A percentile compares a stretch with the other conserved stretches of the same genome.
Conservation (phyloP, 2,113 vertebrate species). For the Centropus bengalensis region DNA sequence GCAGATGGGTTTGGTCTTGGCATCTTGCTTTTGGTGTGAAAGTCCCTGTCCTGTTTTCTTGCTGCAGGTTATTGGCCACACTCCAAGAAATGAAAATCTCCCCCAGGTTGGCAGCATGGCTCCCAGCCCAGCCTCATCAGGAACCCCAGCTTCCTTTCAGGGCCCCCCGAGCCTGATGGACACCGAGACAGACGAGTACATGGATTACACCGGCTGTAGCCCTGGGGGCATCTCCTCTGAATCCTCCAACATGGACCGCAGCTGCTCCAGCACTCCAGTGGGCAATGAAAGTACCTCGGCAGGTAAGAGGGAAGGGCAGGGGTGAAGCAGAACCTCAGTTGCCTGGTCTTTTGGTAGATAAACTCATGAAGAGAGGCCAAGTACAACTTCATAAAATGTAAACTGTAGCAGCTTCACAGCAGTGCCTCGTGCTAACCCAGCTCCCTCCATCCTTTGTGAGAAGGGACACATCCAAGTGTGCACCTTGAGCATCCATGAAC, state of each 20-base stretch:
- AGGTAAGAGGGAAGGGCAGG: conserved; percentile 77
- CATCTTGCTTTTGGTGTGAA: conserved; percentile 17
- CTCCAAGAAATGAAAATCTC: conserved; percentile 76
- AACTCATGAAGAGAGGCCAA: not conserved
- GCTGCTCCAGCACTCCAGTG: conserved; percentile 96
- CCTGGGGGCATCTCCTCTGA: conserved; percentile 92
- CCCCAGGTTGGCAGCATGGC: conserved; percentile 73
- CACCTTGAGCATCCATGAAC: not conserved
- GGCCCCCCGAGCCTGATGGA: conserved; percentile 79
- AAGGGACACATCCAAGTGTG: not conserved
- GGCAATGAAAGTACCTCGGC: conserved; percentile 92
- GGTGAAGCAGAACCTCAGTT: not conserved
- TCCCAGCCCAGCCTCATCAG: conserved; percentile 75
- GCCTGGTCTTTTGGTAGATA: not conserved
- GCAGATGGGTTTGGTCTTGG: conserved; percentile 45
- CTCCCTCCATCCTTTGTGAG: not conserved
- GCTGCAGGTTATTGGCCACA: conserved; percentile 75
- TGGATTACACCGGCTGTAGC: conserved; percentile 93
- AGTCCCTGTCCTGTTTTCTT: not conserved
- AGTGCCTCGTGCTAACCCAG: not conserved
- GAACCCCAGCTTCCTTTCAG: conserved; percentile 78
- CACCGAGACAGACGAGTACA: conserved; percentile 92
- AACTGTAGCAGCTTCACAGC: not conserved
- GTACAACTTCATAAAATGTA: not conserved
- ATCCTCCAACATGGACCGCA: conserved; percentile 96